Evolutionary conservation across 2,888 invertebrate species (phyloP).

Genomic region (Phania funesta): DNA sequence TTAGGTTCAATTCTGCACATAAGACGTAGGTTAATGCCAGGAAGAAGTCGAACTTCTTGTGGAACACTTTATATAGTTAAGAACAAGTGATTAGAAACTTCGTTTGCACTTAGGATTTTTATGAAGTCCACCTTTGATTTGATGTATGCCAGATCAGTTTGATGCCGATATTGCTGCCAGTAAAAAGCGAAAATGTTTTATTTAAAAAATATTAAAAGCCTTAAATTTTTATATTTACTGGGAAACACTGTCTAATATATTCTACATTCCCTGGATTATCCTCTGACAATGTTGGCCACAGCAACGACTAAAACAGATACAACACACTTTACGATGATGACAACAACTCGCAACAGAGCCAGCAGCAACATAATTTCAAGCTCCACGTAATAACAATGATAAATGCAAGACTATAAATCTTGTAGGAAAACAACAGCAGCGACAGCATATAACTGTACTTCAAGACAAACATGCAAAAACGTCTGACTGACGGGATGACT

Average conservation of each 20-base stretch:
- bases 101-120: too few relatives aligned
- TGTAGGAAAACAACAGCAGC: conserved; percentile 21
- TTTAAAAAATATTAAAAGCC: too few relatives aligned
- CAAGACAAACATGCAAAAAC: conserved; percentile 25
- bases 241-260: background rate
- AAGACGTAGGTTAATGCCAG: too few relatives aligned
- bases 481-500: conserved; percentile 4
- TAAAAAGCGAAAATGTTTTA: too few relatives aligned
- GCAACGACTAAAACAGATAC: conserved; percentile 26
- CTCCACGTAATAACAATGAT: conserved; percentile 61
- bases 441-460: conserved; percentile 29
- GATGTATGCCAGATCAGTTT: too few relatives aligned
- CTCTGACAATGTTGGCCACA: conserved; percentile 6
- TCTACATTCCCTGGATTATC: background rate
- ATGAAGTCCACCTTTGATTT: too few relatives aligned
- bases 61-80: too few relatives aligned
- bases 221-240: background rate
- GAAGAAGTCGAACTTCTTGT: too few relatives aligned
- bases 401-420: conserved; percentile 63
- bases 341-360: background rate
- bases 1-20: too few relatives aligned
- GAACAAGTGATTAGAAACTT: too few relatives aligned
- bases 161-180: too few relatives aligned
- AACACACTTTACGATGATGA: conserved; percentile 24
- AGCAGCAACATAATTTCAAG: conserved; percentile 17